Percentiles rank a stretch among this genome's conserved stretches.
Conservation (phyloP, 2,797 vertebrate species). For the Chanos chanos region DNA sequence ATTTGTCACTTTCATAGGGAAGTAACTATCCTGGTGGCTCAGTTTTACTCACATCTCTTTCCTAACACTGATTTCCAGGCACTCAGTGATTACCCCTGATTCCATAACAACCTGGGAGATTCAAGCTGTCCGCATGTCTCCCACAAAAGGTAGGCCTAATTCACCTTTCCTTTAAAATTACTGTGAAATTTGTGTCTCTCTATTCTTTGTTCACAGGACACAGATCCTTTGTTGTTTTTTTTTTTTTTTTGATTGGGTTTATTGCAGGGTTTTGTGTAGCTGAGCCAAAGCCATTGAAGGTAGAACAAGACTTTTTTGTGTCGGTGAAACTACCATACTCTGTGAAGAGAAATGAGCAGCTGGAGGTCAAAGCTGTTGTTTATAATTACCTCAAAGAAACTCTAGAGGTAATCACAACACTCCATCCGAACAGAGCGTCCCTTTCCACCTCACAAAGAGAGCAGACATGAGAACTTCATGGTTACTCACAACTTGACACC, state of each 20-base stretch:
- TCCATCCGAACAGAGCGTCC: not conserved
- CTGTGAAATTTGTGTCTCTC: not conserved
- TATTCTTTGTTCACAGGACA: not conserved
- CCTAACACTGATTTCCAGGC: conserved; percentile 28
- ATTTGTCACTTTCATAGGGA: too few species aligned
- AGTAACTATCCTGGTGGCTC: too few species aligned
- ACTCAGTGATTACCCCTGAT: conserved; percentile 51
- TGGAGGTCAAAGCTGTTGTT: conserved; percentile 67
- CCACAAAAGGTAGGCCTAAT: conserved; percentile 49
- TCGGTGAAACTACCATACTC: conserved; percentile 66
- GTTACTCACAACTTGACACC: too few species aligned
- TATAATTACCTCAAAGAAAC: conserved; percentile 59
- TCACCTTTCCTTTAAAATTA: not conserved
- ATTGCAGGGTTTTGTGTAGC: conserved; percentile 66
- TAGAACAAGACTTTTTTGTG: conserved; percentile 67
- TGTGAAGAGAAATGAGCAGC: conserved; percentile 64
- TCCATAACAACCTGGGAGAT: conserved; percentile 73
- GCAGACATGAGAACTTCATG: too few species aligned
- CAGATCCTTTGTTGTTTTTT: not conserved
- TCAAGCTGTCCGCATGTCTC: conserved; percentile 65
- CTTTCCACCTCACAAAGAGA: not conserved
- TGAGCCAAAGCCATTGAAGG: conserved; percentile 56
- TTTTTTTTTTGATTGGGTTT: too few species aligned
- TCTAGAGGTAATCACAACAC: conserved; percentile 53
- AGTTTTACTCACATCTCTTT: too few species aligned